Base-by-base conservation (phyloP, 30 jellyfish, hydroid and myxozoan species). In the Phacellophora camtschatica region DNA sequence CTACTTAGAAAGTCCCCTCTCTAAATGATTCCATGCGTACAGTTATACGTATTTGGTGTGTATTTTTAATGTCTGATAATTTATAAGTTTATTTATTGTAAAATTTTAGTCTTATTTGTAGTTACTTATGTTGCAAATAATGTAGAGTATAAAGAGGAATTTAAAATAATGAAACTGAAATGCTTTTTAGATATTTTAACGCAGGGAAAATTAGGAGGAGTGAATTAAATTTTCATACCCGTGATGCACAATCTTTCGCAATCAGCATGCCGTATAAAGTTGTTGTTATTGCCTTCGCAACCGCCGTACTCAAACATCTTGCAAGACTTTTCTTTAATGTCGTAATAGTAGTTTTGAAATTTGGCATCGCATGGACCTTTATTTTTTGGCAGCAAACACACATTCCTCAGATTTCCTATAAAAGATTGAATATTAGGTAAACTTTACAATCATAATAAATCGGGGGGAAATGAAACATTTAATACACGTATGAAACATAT, bases 261-360 rank as follows among this genome's bases (percentile, higher is more conserved):
- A 7, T 12, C 74, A 0, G 41, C 66, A 5, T 11, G 51, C 4
- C 16, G 10, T 32, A 34, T 87, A 85, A 85, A 85, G 42, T 85
- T 85, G 73, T 85, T 85, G 34, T 85, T 71, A 58, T 85, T 85
- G 34, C 96, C 96, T 28, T 55, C 36, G 75, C 96, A 85, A 25
- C 96, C 96, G 12, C 86, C 82, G 53, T 73, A 85, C 24, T 32
- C 71, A 46, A 85, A 85, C 11, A 66, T 16, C 66, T 74, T 65
- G 73, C 96, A 85, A 4, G 55, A 15, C 25, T 67, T 86, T 27
- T 74, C 86, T 32, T 23, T 66, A 11, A 74, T 81, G 19, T 85
- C 90, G 53, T 74, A 85, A 77, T 73, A 74, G 49, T 22, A 71
- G 35, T 77, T 33, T 16, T 49, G 33, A 80, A 84, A 69, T 15